phyloP scores from a whole-genome alignment of 2,113 vertebrate species.

The Lamprotornis superbus region DNA sequence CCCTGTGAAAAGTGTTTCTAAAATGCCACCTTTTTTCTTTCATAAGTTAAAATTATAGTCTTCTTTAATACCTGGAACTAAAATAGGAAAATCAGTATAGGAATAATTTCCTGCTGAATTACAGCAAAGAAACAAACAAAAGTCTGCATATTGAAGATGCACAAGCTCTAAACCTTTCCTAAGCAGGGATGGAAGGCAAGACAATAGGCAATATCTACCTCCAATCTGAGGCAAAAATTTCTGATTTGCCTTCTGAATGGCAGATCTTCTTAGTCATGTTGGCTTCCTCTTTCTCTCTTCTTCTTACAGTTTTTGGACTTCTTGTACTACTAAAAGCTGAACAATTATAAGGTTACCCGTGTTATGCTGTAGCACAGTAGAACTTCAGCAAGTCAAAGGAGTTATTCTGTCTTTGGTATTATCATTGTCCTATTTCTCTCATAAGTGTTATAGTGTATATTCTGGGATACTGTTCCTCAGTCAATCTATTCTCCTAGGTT shows the following conservation, averaged over 20 bases:
- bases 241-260: not conserved
- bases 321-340: not conserved
- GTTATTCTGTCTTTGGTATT: not conserved
- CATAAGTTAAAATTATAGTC: not conserved
- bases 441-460: not conserved
- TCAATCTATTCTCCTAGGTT: not conserved
- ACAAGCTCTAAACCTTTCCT: not conserved
- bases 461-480: not conserved
- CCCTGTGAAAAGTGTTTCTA: not conserved
- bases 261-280: not conserved
- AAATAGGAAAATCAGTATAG: not conserved
- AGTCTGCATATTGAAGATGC: not conserved
- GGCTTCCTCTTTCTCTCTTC: not conserved
- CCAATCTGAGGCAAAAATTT: fast-evolving
- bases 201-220: not conserved
- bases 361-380: not conserved
- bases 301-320: not conserved
- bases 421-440: not conserved
- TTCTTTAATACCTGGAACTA: not conserved
- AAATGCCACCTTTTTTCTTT: not conserved
- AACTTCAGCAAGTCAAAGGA: not conserved
- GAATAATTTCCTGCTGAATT: not conserved
- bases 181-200: not conserved
- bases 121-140: not conserved
- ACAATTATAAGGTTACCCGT: not conserved